Evolutionary conservation across 2,113 vertebrate species (phyloP).

Genomic region (Neolamprologus devosi): DNA sequence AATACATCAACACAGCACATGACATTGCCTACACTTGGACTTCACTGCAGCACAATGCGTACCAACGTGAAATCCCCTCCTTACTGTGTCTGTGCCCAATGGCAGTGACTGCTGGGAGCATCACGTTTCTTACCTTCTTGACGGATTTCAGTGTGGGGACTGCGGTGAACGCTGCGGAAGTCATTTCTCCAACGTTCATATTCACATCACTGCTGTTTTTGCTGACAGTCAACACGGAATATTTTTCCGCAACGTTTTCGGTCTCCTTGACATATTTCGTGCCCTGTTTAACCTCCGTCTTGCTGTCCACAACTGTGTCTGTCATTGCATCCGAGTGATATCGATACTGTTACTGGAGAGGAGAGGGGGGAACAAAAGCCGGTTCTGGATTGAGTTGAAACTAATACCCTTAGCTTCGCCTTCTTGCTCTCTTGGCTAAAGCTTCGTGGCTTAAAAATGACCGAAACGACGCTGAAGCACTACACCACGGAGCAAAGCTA

Average conservation of each 20-base stretch:
- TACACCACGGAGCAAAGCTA: background rate
- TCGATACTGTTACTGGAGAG: background rate
- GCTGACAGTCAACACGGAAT: conserved; percentile 72
- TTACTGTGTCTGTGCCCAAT: background rate
- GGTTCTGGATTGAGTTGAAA: background rate
- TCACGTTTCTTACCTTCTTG: conserved; percentile 72
- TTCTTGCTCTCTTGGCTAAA: background rate
- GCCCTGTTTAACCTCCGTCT: conserved; percentile 74
- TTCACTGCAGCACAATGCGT: background rate
- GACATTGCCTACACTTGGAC: background rate
- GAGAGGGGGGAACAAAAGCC: background rate
- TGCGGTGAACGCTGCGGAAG: conserved; percentile 73
- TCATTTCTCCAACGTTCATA: conserved; percentile 70
- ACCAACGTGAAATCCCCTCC: background rate
- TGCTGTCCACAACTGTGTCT: conserved; percentile 57
- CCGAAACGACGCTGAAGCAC: background rate
- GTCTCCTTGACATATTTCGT: conserved; percentile 79
- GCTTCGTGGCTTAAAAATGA: conserved; percentile 4
- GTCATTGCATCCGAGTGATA: conserved; percentile 59
- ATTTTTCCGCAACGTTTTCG: conserved; percentile 77
- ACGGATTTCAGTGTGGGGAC: conserved; percentile 73
- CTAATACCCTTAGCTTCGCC: background rate
- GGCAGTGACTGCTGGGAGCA: background rate
- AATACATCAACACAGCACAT: background rate
- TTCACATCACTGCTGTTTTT: conserved; percentile 74